phyloP scores from a whole-genome alignment of 2,797 vertebrate species.

The Delichon dasypus region DNA sequence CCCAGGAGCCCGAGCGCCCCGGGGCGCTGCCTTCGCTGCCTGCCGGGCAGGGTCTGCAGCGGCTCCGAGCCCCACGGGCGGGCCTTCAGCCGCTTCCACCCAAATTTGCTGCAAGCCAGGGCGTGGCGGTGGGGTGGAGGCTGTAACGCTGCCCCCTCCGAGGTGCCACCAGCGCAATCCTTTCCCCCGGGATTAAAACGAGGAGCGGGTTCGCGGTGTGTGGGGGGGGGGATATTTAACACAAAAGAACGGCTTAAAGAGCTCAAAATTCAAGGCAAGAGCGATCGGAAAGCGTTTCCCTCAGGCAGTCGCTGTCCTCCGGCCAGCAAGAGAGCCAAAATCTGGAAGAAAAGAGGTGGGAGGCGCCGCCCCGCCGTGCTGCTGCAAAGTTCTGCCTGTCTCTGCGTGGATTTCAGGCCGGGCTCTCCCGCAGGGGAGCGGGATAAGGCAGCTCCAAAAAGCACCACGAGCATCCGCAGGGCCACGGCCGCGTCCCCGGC shows the following conservation, averaged over 20 bases:
- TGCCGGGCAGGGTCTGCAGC: neutral
- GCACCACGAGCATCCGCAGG: slow-evolving; percentile 26
- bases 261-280: neutral
- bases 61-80: neutral
- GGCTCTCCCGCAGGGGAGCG: neutral
- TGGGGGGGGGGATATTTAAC: neutral
- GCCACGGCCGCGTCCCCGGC: neutral
- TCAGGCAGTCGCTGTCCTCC: neutral
- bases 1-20: neutral
- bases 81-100: neutral
- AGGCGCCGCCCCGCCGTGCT: neutral
- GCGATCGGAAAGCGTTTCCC: neutral
- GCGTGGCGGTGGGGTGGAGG: accelerated
- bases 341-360: slow-evolving; percentile 52
- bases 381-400: neutral
- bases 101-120: neutral
- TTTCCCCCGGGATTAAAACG: accelerated
- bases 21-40: neutral
- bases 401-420: neutral
- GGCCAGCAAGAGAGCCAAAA: neutral
- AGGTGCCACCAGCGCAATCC: neutral
- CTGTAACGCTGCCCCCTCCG: neutral
- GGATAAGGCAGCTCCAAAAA: slow-evolving; percentile 19
- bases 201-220: accelerated
- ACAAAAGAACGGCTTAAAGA: neutral